Conservation (phyloP, 1,140 invertebrate genomes). For the Drosophila melanica region DNA sequence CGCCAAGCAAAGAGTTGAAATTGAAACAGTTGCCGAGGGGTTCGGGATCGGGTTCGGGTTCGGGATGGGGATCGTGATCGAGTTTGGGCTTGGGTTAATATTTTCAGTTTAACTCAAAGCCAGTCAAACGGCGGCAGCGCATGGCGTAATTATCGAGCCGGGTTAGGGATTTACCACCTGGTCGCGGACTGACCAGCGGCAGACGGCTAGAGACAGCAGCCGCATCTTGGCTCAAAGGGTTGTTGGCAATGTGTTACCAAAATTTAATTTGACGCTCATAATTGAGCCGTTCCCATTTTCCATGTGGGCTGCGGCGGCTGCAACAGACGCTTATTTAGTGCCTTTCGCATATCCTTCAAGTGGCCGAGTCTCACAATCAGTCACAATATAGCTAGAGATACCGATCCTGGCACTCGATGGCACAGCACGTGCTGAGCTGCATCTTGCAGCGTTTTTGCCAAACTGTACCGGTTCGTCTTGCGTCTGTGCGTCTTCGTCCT, state of each 20-base stretch:
- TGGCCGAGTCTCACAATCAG: conserved; percentile 6
- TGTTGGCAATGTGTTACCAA: conserved; percentile 49
- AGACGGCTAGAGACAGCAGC: conserved; percentile 46
- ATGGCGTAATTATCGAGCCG: conserved; percentile 70
- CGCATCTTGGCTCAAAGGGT: conserved; percentile 35
- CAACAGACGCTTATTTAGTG: conserved; percentile 7
- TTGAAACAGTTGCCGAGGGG: conserved; percentile 76
- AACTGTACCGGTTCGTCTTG: conserved; percentile 46
- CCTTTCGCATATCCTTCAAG: conserved; percentile 18
- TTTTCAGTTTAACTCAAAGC: conserved; percentile 56
- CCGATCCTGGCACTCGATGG: conserved; percentile 1
- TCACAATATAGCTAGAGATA: neutral
- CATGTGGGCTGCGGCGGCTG: conserved; percentile 26
- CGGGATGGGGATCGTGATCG: conserved; percentile 20
- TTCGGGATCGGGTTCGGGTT: conserved; percentile 41
- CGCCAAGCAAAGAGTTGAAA: conserved; percentile 59
- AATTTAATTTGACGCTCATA: conserved; percentile 56
- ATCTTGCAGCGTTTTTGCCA: conserved; percentile 38
- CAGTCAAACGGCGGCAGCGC: conserved; percentile 59
- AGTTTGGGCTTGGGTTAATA: conserved; percentile 14
- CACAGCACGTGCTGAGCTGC: conserved; percentile 44
- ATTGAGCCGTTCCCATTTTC: conserved; percentile 46
- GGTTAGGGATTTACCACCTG: conserved; percentile 78
- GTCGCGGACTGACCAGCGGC: conserved; percentile 48
- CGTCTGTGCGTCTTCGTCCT: conserved; percentile 13